These are phyloP conservation scores for Meteorus colon DNA, from an alignment of 2,888 invertebrate genomes.

Conservation along the genomic window DNA sequence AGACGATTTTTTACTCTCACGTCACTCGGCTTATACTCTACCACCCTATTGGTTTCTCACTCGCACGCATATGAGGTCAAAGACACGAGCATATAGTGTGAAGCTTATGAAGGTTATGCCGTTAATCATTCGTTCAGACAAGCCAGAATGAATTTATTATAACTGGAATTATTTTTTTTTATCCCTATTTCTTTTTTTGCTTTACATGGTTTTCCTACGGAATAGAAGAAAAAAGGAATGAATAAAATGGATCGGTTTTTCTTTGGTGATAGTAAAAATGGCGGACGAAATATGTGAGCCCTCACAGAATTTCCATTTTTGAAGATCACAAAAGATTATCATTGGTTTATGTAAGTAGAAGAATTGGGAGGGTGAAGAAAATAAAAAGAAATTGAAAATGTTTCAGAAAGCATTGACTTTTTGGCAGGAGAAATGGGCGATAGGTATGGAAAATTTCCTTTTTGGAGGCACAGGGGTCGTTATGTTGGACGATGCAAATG, in stretches of 20 bases:
- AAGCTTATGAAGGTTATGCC: conserved; percentile 46
- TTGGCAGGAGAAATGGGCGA: not conserved
- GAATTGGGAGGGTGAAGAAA: conserved; percentile 17
- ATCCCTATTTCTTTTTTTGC: not conserved
- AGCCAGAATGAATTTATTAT: conserved; percentile 13
- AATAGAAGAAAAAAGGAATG: not conserved
- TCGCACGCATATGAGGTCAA: not conserved
- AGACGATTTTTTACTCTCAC: conserved; percentile 31
- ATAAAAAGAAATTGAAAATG: conserved; percentile 6
- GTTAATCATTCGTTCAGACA: conserved; percentile 49
- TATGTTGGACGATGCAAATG: conserved; percentile 55
- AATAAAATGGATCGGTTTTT: not conserved
- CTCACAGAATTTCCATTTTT: not conserved
- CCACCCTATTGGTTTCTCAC: not conserved
- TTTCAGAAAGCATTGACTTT: not conserved
- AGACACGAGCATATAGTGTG: conserved; percentile 43
- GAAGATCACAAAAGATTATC: conserved; percentile 12
- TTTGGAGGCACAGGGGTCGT: conserved; percentile 49
- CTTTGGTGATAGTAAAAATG: not conserved
- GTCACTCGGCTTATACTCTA: not conserved
- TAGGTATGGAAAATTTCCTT: conserved; percentile 21
- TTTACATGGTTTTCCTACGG: not conserved
- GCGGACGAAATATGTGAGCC: not conserved
- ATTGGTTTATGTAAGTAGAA: conserved; percentile 30
- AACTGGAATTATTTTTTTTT: not conserved